Evolutionary conservation across 2,888 invertebrate species (phyloP), one percentile per base, ranked within the genome.

Genomic region (Volucella inflata): DNA sequence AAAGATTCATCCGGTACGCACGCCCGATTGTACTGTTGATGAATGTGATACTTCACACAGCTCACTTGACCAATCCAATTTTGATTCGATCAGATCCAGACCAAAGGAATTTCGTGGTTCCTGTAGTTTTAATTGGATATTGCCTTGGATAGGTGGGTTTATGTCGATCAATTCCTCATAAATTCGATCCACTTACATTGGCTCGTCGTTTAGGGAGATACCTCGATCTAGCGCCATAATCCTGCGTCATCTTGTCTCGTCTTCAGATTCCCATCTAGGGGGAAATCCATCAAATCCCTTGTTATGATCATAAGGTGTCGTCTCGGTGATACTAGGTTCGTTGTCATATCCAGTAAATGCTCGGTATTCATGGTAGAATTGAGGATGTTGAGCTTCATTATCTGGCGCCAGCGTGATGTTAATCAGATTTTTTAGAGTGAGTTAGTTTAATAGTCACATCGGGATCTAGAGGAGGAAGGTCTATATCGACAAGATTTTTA

Each of bases 51-150:
- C 89, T 79, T 92, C 92, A 53, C 92, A 91, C 71, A 92, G 80
- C 48, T 92, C 92, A 10, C 92, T 91, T 2, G 92, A 92, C 16
- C 91, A 90, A 64, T 92, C 92, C 21, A 92, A 77, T 0, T 91
- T 91, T 4, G 90, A 90, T 16, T 92, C 92, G 0, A 90, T 91
- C 67, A 92, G 84, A 57, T 92, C 92, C 21, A 92, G 80, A 1
- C 92, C 92, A 75, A 92, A 92, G 10, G 92, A 92, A 72, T 90
- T 91, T 10, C 92, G 88, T 2, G 90, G 87, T 67, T 89, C 89
- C 14, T 88, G 87, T 57, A 87, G 88, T 68, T 85, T 88, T 38
- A 90, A 88, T 77, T 89, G 90, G 38, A 89, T 90, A 81, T 90
- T 70, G 0, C 89, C 88, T 21, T 87, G 80, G 0, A 84, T 87